Conservation (phyloP, 2,113 vertebrate genomes). For the Dendrocopos noguchii region DNA sequence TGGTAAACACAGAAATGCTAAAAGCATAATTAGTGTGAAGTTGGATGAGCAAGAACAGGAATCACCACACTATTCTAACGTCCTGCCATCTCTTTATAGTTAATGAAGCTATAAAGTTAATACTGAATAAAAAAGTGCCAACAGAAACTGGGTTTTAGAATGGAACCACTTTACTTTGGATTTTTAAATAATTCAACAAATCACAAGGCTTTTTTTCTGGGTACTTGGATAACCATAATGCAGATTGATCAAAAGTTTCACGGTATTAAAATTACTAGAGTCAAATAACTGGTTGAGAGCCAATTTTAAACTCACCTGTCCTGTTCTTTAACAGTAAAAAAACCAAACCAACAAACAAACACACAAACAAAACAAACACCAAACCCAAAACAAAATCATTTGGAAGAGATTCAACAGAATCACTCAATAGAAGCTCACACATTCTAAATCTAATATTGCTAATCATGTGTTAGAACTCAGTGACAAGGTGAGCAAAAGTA, state of each 20-base stretch:
- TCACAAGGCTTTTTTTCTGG: not conserved
- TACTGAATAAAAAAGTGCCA: not conserved
- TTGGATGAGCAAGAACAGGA: not conserved
- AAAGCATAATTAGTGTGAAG: not conserved
- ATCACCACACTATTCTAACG: not conserved
- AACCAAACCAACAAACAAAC: not conserved
- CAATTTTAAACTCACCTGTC: slow-evolving; percentile 33
- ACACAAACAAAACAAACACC: too few relatives aligned
- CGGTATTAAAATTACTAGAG: slow-evolving; percentile 64
- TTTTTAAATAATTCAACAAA: not conserved
- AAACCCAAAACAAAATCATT: not conserved
- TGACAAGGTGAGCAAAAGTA: slow-evolving; percentile 59
- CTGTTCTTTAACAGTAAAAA: slow-evolving; percentile 47
- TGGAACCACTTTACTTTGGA: not conserved
- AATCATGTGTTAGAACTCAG: slow-evolving; percentile 50
- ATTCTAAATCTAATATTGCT: slow-evolving; percentile 34
- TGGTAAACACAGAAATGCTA: slow-evolving; percentile 3
- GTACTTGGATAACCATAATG: not conserved
- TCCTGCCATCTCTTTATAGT: slow-evolving; percentile 11
- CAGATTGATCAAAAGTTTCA: slow-evolving; percentile 51
- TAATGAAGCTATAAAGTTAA: not conserved
- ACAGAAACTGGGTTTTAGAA: not conserved
- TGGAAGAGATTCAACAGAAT: slow-evolving; percentile 39
- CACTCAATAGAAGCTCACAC: slow-evolving; percentile 8
- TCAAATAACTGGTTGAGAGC: slow-evolving; percentile 31